Conservation (phyloP, 2,797 vertebrate genomes). For the Gallinago stenura region DNA sequence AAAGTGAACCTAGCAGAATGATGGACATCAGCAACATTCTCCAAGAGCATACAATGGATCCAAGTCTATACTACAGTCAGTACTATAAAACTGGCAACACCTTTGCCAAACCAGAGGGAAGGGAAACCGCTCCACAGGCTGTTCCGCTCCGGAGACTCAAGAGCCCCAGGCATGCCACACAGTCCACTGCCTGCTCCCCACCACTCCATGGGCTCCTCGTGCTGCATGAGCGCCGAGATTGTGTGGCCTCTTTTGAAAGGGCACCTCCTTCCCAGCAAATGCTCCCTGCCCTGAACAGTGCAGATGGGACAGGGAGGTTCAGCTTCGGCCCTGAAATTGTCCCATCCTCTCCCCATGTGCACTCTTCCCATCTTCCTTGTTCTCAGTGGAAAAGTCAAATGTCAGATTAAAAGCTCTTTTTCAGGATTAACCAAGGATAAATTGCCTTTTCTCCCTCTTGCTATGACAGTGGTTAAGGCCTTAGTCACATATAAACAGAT, state of each 20-base stretch:
- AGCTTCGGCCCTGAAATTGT: background rate
- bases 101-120: background rate
- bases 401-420: background rate
- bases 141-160: background rate
- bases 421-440: background rate
- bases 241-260: background rate
- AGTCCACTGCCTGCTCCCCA: background rate
- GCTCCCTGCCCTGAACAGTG: background rate
- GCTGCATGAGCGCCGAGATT: background rate
- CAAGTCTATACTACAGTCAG: background rate
- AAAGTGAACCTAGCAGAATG: background rate
- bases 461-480: background rate
- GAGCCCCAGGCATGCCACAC: background rate
- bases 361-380: background rate
- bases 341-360: background rate
- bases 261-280: background rate
- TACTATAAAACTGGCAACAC: background rate
- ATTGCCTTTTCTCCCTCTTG: background rate
- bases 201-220: accelerated
- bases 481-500: background rate
- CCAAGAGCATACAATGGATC: background rate
- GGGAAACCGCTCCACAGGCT: background rate
- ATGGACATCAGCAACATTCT: background rate
- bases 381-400: background rate
- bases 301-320: background rate